Conservation (phyloP, 2,888 invertebrate species). For the Autographa gamma region DNA sequence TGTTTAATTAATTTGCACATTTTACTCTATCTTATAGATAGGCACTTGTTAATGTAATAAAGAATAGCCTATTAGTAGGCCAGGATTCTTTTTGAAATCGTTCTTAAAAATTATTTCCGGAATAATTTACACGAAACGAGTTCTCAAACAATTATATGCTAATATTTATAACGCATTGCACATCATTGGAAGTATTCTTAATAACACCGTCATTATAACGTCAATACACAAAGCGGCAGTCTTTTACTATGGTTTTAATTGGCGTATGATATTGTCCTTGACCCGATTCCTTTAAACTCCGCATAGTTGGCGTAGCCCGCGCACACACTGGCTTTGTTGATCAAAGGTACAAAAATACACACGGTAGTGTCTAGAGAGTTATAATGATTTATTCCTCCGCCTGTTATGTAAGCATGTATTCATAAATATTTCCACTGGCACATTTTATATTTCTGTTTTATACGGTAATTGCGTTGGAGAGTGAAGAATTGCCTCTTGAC, state of each 20-base stretch:
- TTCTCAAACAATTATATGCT: conserved; percentile 72
- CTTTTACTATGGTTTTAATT: conserved; percentile 55
- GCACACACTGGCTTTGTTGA: conserved; percentile 37
- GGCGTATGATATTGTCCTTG: conserved; percentile 42
- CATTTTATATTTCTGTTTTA: conserved; percentile 58
- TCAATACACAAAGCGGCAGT: conserved; percentile 61
- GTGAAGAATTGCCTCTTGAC: conserved; percentile 74
- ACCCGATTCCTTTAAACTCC: conserved; percentile 37
- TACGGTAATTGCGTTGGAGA: conserved; percentile 63
- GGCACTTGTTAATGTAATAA: conserved; percentile 65
- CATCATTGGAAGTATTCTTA: conserved; percentile 48
- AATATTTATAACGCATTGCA: conserved; percentile 83
- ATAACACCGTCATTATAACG: conserved; percentile 46
- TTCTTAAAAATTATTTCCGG: conserved; percentile 82
- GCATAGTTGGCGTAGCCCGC: conserved; percentile 28
- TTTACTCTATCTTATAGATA: conserved; percentile 84
- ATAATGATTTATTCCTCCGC: conserved; percentile 56
- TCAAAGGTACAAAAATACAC: conserved; percentile 55
- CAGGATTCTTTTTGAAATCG: conserved; percentile 67
- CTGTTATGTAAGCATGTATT: conserved; percentile 48
- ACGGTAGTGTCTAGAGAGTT: conserved; percentile 47
- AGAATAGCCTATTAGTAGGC: conserved; percentile 63
- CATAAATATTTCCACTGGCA: conserved; percentile 53
- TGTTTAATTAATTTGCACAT: conserved; percentile 64
- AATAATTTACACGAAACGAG: conserved; percentile 82